Base-by-base conservation (phyloP, 2,113 vertebrate species). In the Zosterops pallidus region DNA sequence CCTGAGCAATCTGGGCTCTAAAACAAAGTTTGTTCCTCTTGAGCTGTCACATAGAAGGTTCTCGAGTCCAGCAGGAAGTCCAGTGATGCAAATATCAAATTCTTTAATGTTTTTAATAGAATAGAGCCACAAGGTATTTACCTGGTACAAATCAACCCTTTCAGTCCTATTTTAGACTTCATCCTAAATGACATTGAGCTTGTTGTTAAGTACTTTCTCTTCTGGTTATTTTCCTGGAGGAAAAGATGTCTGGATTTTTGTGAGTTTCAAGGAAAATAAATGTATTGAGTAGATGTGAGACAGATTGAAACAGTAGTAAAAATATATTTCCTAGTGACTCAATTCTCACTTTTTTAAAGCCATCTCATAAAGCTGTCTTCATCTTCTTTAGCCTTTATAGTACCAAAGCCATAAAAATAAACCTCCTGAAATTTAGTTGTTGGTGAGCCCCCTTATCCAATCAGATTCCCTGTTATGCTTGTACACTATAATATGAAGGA, bases 241-340 rank as follows among this genome's bases (percentile, higher is more conserved):
- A 97, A 63, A 86, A 77, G 33, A 76, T 55, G 17, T 52, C 72
- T 89, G 75, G 22, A 78, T 86, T 81, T 94, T 83, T 83, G 75
- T 21, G 35, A 90, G 46, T 57, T 90, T 86, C 79, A 93, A 60
- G 68, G 52, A 94, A 90, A 94, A 87, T 33, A 86, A 78, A 75
- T 75, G 22, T 57, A 83, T 86, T 53, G 86, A 94, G 57, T 86
- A 81, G 75, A 94, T 46, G 44, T 83, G 91, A 95, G 93, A 82
- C 74, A 85, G 59, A 95, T 91, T 87, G 95, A 95, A 88, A 94
- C 57, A 86, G 56, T 47, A 91, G 71, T 95, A 96, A 95, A 96
- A 96, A 79, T 79, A 33, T 76, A 94, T 94, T 92, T 95, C 50
- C 71, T 70, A 70, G 62, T 92, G 81, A 94, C 62, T 89, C 72